Evolutionary conservation across 1,140 invertebrate species (phyloP).

Genomic region (Drosophila ironensis): DNA sequence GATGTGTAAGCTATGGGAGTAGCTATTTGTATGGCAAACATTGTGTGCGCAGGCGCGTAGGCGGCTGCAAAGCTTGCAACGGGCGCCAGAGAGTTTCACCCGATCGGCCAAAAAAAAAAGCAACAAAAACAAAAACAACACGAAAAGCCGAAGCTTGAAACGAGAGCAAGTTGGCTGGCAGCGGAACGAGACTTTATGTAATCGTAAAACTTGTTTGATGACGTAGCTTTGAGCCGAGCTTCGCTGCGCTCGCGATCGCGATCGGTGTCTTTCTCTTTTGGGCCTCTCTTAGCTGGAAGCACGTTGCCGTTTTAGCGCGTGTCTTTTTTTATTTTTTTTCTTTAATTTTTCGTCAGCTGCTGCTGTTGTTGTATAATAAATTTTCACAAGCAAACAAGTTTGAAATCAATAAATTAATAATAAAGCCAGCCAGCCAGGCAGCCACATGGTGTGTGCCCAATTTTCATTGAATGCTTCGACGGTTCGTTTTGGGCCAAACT

Average conservation of each 20-base stretch:
- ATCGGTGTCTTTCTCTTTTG: neutral
- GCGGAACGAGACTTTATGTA: slow-evolving; percentile 60
- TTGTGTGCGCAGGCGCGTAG: slow-evolving; percentile 12
- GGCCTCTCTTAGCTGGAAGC: slow-evolving; percentile 32
- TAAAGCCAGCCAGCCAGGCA: slow-evolving; percentile 10
- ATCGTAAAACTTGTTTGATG: slow-evolving; percentile 74
- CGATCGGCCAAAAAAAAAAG: slow-evolving; percentile 8
- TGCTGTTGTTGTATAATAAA: slow-evolving; percentile 69
- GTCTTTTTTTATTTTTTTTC: slow-evolving; percentile 13
- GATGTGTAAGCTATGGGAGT: neutral
- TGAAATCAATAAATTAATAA: slow-evolving; percentile 76
- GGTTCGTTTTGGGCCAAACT: slow-evolving; percentile 58
- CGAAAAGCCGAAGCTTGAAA: slow-evolving; percentile 45
- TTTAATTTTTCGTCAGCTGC: slow-evolving; percentile 13
- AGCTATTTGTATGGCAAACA: neutral
- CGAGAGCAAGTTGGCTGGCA: slow-evolving; percentile 65
- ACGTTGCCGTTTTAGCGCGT: slow-evolving; percentile 69
- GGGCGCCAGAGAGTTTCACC: slow-evolving; percentile 22
- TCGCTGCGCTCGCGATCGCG: neutral
- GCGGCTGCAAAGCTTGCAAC: slow-evolving; percentile 8
- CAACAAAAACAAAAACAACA: slow-evolving; percentile 3
- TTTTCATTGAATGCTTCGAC: slow-evolving; percentile 60
- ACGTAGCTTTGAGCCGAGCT: slow-evolving; percentile 43
- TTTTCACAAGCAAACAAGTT: slow-evolving; percentile 50
- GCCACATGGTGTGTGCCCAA: slow-evolving; percentile 58